Evolutionary conservation across 2,888 invertebrate species (phyloP).

Genomic region (Drepana falcataria): DNA sequence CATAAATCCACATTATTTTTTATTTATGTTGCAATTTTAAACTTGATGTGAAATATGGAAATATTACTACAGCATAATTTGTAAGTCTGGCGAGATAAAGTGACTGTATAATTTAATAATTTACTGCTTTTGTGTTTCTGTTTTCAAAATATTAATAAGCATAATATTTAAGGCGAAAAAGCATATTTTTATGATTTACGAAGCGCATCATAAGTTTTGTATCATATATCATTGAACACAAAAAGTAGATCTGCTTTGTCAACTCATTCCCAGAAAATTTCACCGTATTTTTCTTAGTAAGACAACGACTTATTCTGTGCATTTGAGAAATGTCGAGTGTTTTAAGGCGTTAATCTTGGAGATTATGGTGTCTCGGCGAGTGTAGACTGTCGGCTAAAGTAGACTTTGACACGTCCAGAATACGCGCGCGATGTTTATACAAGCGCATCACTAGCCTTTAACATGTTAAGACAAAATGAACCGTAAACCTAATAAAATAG

Average conservation of each 20-base stretch:
- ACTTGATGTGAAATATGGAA: constrained; percentile 53
- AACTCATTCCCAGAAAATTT: constrained; percentile 17
- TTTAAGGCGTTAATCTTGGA: constrained; percentile 47
- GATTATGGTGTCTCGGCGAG: constrained; percentile 60
- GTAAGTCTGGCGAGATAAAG: constrained; percentile 45
- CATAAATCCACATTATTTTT: constrained; percentile 31
- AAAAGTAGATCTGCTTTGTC: constrained; percentile 11
- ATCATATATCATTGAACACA: constrained; percentile 7
- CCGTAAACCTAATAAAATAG: background rate
- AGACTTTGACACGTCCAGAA: constrained; percentile 57
- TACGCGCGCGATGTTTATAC: constrained; percentile 54
- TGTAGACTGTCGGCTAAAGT: constrained; percentile 53
- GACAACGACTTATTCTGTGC: constrained; percentile 52
- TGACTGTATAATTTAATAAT: constrained; percentile 55
- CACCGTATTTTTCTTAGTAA: constrained; percentile 30
- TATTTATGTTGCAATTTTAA: constrained; percentile 46
- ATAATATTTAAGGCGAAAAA: constrained; percentile 5
- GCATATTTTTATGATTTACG: background rate
- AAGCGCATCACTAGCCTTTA: constrained; percentile 39
- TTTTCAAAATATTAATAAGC: constrained; percentile 19
- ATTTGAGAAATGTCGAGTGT: constrained; percentile 45
- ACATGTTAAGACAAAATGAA: constrained; percentile 9
- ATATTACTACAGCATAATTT: constrained; percentile 56
- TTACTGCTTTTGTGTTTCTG: constrained; percentile 55
- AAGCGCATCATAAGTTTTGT: background rate